Percentiles rank a stretch among this genome's conserved stretches.
These are phyloP conservation scores for Drosophila leonis DNA, from an alignment of 2,888 invertebrate genomes.

Conservation along the genomic window DNA sequence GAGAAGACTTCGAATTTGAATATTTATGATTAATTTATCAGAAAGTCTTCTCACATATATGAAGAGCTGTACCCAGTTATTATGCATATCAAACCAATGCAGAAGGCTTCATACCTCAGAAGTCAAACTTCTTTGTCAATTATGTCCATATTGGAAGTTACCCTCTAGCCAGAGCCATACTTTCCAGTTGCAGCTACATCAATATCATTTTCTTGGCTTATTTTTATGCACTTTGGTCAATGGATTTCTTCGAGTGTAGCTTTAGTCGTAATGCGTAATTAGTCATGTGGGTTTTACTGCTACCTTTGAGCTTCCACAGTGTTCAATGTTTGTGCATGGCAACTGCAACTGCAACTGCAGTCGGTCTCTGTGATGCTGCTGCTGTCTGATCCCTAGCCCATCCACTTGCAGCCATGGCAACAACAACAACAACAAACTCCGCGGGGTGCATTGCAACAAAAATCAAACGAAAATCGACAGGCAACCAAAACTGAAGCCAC, in stretches of 20 bases:
- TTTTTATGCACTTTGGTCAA: not conserved
- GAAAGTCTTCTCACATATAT: not conserved
- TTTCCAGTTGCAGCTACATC: not conserved
- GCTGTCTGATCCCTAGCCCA: slow-evolving; percentile 13
- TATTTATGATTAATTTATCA: not conserved
- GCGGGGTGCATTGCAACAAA: slow-evolving; percentile 43
- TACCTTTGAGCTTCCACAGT: slow-evolving; percentile 8
- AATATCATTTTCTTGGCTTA: not conserved
- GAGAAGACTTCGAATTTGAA: not conserved
- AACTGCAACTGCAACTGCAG: slow-evolving; percentile 19
- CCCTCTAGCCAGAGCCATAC: not conserved
- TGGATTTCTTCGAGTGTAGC: not conserved
- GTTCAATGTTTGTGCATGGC: slow-evolving; percentile 12
- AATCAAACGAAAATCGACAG: slow-evolving; percentile 39
- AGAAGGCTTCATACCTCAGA: not conserved
- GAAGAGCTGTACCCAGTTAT: not conserved
- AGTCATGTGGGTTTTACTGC: slow-evolving; percentile 30
- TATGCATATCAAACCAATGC: not conserved
- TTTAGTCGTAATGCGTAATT: slow-evolving; percentile 23
- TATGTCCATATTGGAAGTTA: not conserved
- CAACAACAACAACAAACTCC: slow-evolving; percentile 18
- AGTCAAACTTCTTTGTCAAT: not conserved
- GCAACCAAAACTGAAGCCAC: slow-evolving; percentile 13
- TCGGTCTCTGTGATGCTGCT: slow-evolving; percentile 13
- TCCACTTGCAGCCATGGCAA: slow-evolving; percentile 10